phyloP scores from a whole-genome alignment of 1,140 invertebrate genomes.

The Drosophila bocki region DNA sequence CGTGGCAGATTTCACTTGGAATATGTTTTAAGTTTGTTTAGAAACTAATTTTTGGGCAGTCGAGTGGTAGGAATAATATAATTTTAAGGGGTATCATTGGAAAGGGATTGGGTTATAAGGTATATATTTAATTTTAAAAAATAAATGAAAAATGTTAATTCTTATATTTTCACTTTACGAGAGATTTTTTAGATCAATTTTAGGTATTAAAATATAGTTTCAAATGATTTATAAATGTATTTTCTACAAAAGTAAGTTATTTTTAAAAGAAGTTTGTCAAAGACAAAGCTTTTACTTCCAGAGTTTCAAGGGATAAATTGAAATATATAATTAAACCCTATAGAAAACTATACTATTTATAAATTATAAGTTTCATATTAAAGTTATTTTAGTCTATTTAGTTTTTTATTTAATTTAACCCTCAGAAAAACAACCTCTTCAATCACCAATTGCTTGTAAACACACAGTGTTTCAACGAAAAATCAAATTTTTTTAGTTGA shows the following conservation, averaged over 20 bases:
- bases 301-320: neutral
- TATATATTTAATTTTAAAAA: no score
- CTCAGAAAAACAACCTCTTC: neutral
- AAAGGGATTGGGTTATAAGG: neutral
- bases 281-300: no score
- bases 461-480: neutral
- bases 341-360: neutral
- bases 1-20: conserved; percentile 29
- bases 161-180: no score
- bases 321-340: neutral
- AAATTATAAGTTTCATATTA: neutral
- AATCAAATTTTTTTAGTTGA: neutral
- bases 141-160: no score
- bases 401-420: neutral
- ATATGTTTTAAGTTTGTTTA: conserved; percentile 8
- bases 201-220: no score
- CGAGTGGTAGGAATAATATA: neutral
- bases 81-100: neutral
- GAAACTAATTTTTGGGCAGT: neutral
- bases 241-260: no score
- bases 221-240: no score
- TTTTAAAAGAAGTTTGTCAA: no score
- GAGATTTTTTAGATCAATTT: no score
- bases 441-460: neutral
- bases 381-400: no score